These are phyloP conservation scores for Meleagris gallopavo DNA, from an alignment of 2,113 vertebrate genomes.

Conservation along the genomic window DNA sequence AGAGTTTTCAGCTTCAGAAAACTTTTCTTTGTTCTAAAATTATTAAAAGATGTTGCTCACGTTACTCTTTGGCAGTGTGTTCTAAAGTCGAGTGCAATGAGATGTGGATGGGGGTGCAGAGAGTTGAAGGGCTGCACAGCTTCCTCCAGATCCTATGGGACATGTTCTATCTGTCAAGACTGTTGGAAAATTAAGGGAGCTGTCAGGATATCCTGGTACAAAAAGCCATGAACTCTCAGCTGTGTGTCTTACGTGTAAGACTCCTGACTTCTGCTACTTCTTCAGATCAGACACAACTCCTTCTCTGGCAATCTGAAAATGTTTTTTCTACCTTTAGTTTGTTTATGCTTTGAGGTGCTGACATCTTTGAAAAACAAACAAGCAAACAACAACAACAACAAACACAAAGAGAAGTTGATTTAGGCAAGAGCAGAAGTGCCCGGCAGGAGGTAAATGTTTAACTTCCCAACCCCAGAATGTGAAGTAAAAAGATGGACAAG, in stretches of 20 bases:
- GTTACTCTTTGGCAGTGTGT: not conserved
- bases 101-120: fast-evolving
- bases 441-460: not conserved
- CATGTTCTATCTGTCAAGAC: not conserved
- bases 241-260: not conserved
- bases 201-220: fast-evolving
- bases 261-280: not conserved
- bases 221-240: fast-evolving
- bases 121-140: not conserved
- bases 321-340: not conserved
- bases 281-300: not conserved
- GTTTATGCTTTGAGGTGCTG: not conserved
- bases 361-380: not conserved
- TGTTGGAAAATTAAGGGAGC: not conserved
- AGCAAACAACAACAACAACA: not conserved
- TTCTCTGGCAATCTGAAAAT: not conserved
- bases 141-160: not conserved
- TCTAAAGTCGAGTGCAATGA: not conserved
- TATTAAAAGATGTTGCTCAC: not conserved
- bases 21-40: not conserved
- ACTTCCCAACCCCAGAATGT: not conserved
- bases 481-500: not conserved
- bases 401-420: not conserved
- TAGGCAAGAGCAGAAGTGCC: not conserved
- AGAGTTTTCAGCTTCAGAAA: not conserved